phyloP scores from a whole-genome alignment of 2,113 vertebrate genomes.

The Chloroceryle aenea region DNA sequence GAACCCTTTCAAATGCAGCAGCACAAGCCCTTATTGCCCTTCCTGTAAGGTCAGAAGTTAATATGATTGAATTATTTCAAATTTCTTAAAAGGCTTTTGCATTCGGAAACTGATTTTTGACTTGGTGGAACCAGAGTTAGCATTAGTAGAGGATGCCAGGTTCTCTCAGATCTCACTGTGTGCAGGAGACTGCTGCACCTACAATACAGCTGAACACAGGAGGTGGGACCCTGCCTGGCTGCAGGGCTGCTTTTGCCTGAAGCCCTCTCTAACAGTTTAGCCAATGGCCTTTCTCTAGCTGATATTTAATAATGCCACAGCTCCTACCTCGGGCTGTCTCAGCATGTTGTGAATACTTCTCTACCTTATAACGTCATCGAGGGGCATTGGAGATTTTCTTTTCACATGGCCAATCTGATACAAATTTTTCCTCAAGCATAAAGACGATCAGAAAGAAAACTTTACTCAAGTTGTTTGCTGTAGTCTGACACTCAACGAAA shows the following conservation, averaged over 20 bases:
- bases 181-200: slow-evolving; percentile 20
- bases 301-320: background rate
- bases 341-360: background rate
- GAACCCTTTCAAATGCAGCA: background rate
- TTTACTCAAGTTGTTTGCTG: background rate
- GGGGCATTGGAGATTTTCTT: background rate
- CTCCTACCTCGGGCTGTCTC: background rate
- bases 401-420: background rate
- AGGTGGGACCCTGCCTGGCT: slow-evolving; percentile 14
- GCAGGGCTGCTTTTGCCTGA: slow-evolving; percentile 13
- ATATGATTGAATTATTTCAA: background rate
- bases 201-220: background rate
- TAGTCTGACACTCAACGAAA: background rate
- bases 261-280: slow-evolving; percentile 14
- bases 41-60: background rate
- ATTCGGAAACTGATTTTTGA: background rate
- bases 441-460: background rate
- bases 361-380: background rate
- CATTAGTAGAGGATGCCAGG: background rate
- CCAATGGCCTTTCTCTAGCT: slow-evolving; percentile 19
- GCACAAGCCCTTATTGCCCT: background rate
- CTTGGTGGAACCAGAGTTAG: background rate
- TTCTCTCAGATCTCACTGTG: background rate
- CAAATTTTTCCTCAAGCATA: background rate
- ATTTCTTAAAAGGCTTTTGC: background rate